Evolutionary conservation across 2,797 vertebrate genomes (phyloP), one percentile per base, ranked within the genome.

Genomic region (Petrocephalus sullivani): DNA sequence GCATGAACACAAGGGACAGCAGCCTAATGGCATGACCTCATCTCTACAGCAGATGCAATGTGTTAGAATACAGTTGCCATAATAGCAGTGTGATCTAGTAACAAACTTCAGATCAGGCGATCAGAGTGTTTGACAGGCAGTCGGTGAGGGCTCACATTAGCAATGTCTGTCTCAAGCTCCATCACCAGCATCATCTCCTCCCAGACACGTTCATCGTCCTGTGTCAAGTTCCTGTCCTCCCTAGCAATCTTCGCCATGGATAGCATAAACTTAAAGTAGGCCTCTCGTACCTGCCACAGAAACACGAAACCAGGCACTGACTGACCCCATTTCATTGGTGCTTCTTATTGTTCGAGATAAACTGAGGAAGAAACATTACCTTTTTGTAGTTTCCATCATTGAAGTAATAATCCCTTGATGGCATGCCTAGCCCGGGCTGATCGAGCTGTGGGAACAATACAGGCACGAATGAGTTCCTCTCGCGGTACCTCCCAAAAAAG

Each of bases 351-450:
- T 71, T 71, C 64, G 37, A 37, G 12, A 6, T 71, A 37, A 28
- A 37, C 64, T 71, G 23, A 86, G 9, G 12, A 58, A 58, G 56
- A 37, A 60, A 23, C 23, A 28, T 94, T 37, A 98, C 98, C 95
- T 93, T 97, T 92, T 95, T 95, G 92, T 96, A 97, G 93, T 94
- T 97, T 89, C 96, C 96, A 90, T 96, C 95, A 0, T 96, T 97
- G 83, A 98, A 97, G 91, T 99, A 99, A 93, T 98, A 98, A 89
- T 99, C 98, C 90, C 97, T 96, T 54, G 98, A 98, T 0, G 98
- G 98, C 98, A 99, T 99, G 89, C 98, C 98, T 88, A 99, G 92
- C 54, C 94, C 96, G 4, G 98, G 97, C 92, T 99, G 98, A 94
- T 99, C 98, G 89, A 99, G 96, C 98, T 99, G 94, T 86, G 89